Base-by-base conservation (phyloP, 1,140 invertebrate species). In the Coenobita brevimanus region DNA sequence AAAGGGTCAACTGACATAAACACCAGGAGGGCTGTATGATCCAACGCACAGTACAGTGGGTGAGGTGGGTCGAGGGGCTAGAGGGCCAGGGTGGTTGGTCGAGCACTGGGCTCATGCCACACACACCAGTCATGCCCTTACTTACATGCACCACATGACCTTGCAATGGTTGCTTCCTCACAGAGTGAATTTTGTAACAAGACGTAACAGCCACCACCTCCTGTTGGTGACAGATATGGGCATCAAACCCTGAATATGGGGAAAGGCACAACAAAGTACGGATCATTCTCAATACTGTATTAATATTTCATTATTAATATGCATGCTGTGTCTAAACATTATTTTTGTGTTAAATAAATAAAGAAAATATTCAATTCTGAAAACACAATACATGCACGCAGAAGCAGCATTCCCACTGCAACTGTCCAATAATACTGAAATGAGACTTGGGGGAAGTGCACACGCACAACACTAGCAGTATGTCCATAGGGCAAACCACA, bases 101-200 rank as follows among this genome's bases (percentile, higher is more conserved):
- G 84, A 80, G 76, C 62, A 67, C 71, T 36, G 33, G 82, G 81
- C 81, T 83, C 81, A 57, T 83, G 67, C n/a, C 67, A 69, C 78
- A 73, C 54, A 62, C 75, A 80, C 50, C 54, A 80, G 46, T 64
- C 3, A 43, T 41, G 50, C 78, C 85, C 73, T 82, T 88, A 82
- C 86, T 82, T 82, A 82, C 79, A 88, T 82, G 86, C 27, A 88
- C 86, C 79, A 88, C 80, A 82, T 88, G 71, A 64, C 79, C 79
- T 82, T 76, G 79, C 60, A 82, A 24, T 36, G 86, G 79, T 82
- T 75, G 50, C 69, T 88, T 88, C 69, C 79, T 82, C 43, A 88
- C 69, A 43, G 79, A 82, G 30, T 88, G 69, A 82, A 88, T 88
- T 76, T 60, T 88, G 86, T 82, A 82, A 76, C 69, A 75, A 76